phyloP scores from a whole-genome alignment of 2,797 vertebrate species.

The Tauraco hartlaubi region DNA sequence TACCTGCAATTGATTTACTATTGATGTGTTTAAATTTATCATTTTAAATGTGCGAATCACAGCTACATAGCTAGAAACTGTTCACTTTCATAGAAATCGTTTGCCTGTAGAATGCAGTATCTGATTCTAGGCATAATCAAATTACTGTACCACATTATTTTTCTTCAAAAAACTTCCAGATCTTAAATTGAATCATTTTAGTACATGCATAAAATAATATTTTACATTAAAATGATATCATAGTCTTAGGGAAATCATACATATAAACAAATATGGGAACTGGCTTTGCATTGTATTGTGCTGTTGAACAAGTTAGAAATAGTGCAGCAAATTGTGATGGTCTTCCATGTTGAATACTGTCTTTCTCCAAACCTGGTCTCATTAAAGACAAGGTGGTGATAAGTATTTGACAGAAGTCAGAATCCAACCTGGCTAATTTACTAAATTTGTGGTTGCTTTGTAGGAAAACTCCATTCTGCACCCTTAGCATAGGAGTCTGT shows the following conservation, averaged over 20 bases:
- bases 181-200: slow-evolving; percentile 71
- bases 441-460: slow-evolving; percentile 40
- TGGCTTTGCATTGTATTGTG: not conserved
- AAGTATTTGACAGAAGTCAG: slow-evolving; percentile 1
- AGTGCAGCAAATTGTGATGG: slow-evolving; percentile 19
- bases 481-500: not conserved
- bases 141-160: slow-evolving; percentile 66
- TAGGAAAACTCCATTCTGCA: not conserved
- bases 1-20: slow-evolving; percentile 79
- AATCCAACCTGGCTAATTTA: slow-evolving; percentile 37
- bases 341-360: not conserved
- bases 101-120: slow-evolving; percentile 53
- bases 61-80: slow-evolving; percentile 54
- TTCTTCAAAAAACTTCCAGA: slow-evolving; percentile 63
- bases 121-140: slow-evolving; percentile 67
- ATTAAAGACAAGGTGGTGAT: slow-evolving; percentile 10
- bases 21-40: slow-evolving; percentile 76
- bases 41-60: slow-evolving; percentile 69
- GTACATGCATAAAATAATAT: slow-evolving; percentile 32
- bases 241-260: slow-evolving; percentile 24
- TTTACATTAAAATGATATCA: slow-evolving; percentile 22
- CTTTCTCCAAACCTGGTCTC: not conserved
- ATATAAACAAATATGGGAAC: slow-evolving; percentile 2
- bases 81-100: slow-evolving; percentile 63
- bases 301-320: slow-evolving; percentile 45